phyloP scores from a whole-genome alignment of 2,888 invertebrate species.

The Argyra leucocephala region DNA sequence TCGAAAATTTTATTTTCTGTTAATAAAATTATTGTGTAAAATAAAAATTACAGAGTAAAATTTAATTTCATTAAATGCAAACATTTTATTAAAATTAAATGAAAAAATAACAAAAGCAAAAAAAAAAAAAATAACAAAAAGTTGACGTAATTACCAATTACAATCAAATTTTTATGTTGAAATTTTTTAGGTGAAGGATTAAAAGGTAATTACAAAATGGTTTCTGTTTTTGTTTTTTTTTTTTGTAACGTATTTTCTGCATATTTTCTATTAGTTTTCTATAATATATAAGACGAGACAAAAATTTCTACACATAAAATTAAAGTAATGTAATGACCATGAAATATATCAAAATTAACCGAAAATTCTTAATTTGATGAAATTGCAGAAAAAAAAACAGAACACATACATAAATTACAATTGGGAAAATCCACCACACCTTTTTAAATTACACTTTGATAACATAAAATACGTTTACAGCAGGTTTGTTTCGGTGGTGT shows the following conservation, averaged over 20 bases:
- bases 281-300: neutral
- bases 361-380: neutral
- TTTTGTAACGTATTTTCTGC: neutral
- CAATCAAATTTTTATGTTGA: neutral
- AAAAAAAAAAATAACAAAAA: neutral
- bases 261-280: neutral
- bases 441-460: neutral
- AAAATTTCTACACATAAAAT: neutral
- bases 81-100: neutral
- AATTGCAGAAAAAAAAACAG: neutral
- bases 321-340: neutral
- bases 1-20: too few species aligned
- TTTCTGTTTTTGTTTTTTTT: neutral
- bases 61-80: neutral
- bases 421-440: neutral
- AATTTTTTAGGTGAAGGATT: neutral
- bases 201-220: neutral
- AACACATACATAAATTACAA: neutral
- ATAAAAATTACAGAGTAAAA: neutral
- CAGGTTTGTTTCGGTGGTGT: too few species aligned
- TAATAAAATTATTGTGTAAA: too few species aligned
- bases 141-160: neutral
- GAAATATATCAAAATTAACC: neutral
- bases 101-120: neutral
- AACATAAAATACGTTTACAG: too few species aligned